phyloP scores from a whole-genome alignment of 2,797 vertebrate species.

The Pseudochirops corinnae region DNA sequence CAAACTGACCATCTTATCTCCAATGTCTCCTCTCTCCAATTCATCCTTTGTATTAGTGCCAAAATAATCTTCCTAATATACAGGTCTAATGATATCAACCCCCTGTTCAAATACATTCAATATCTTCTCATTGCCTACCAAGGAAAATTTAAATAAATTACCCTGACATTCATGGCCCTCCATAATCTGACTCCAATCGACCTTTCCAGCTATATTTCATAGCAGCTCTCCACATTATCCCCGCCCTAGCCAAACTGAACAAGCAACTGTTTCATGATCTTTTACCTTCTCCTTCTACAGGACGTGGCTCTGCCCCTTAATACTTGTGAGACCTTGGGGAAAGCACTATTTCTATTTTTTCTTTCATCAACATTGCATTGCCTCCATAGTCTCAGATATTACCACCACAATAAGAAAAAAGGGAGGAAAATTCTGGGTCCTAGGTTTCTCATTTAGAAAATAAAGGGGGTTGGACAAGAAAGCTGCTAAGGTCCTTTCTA shows the following conservation, averaged over 20 bases:
- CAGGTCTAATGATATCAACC: neutral
- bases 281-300: neutral
- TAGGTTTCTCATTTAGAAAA: neutral
- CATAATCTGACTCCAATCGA: neutral
- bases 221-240: neutral
- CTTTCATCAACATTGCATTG: neutral
- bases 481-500: neutral
- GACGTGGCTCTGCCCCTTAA: neutral
- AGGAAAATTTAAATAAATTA: neutral
- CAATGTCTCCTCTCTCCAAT: neutral
- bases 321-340: neutral
- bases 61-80: neutral
- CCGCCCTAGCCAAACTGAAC: neutral
- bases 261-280: neutral
- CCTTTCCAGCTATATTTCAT: neutral
- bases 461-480: neutral
- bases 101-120: neutral
- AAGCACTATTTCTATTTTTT: neutral
- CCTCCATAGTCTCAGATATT: neutral
- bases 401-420: neutral
- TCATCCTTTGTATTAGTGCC: neutral
- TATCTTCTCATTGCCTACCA: neutral
- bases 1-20: neutral
- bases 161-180: neutral
- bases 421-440: neutral